These are phyloP conservation scores for Rosalia funebris DNA, from an alignment of 2,888 invertebrate genomes.

Conservation along the genomic window DNA sequence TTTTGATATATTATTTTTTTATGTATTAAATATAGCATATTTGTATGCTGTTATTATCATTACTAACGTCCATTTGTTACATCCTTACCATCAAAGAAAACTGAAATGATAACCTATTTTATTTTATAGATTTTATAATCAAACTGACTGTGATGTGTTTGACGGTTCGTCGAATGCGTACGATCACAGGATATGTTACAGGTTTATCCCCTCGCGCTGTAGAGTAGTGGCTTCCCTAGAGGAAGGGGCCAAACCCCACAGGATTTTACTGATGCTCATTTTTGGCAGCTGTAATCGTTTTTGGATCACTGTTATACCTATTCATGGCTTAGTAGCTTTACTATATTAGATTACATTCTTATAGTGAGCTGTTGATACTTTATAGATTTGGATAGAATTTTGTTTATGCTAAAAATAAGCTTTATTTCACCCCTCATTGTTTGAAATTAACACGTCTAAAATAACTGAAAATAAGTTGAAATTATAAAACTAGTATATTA, in stretches of 20 bases:
- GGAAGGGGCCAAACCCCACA: conserved; percentile 40
- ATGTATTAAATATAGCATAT: too few species aligned
- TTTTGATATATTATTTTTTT: too few species aligned
- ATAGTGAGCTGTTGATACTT: conserved; percentile 54
- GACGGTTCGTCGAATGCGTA: conserved; percentile 40
- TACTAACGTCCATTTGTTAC: too few species aligned
- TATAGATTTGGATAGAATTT: conserved; percentile 36
- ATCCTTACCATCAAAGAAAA: neutral
- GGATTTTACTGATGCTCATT: conserved; percentile 63
- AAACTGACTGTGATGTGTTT: conserved; percentile 36
- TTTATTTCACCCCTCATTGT: too few species aligned
- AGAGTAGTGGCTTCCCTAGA: conserved; percentile 35
- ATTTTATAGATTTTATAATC: conserved; percentile 30
- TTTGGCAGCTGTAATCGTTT: conserved; percentile 66
- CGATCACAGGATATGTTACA: conserved; percentile 45
- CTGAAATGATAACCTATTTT: conserved; percentile 27
- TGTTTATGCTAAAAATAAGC: too few species aligned
- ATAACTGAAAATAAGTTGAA: too few species aligned
- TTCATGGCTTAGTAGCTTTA: conserved; percentile 62
- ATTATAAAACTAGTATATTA: too few species aligned
- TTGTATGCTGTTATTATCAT: too few species aligned
- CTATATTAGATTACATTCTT: conserved; percentile 63
- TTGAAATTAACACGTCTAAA: too few species aligned
- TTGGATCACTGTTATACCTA: conserved; percentile 65
- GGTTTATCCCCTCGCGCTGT: conserved; percentile 39